Percentiles rank a stretch among this genome's conserved stretches.
Evolutionary conservation across 2,888 invertebrate genomes (phyloP).

Genomic region (Yponomeuta sedellus): DNA sequence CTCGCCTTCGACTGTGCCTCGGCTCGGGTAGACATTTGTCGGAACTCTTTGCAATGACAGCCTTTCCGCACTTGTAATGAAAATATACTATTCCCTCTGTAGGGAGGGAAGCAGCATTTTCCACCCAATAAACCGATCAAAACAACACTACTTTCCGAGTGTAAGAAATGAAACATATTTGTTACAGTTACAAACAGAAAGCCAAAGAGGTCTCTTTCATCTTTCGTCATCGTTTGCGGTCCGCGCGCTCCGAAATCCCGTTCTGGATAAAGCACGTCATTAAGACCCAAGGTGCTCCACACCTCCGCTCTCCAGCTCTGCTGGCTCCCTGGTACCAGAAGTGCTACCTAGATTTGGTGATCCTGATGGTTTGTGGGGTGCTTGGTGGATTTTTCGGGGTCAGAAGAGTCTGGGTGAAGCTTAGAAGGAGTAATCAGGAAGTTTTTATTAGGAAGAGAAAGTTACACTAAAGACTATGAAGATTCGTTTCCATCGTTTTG

Average conservation of each 20-base stretch:
- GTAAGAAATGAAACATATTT: too few species aligned
- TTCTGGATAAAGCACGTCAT: conserved; percentile 16
- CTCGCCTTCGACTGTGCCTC: too few species aligned
- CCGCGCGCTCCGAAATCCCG: conserved; percentile 15
- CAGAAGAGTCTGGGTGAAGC: not conserved
- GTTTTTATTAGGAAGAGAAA: not conserved
- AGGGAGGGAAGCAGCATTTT: not conserved
- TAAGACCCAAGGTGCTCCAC: conserved; percentile 28
- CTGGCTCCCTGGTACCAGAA: conserved; percentile 43
- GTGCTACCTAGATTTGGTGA: conserved; percentile 41
- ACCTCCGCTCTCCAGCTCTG: conserved; percentile 38
- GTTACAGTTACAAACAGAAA: not conserved
- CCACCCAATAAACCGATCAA: too few species aligned
- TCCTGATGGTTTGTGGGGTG: conserved; percentile 4
- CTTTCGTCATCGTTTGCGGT: conserved; percentile 15
- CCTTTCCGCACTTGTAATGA: too few species aligned
- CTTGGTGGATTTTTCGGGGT: not conserved
- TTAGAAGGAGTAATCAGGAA: not conserved
- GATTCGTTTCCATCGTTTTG: not conserved
- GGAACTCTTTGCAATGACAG: too few species aligned
- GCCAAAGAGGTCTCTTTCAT: not conserved
- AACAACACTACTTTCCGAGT: too few species aligned
- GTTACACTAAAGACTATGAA: not conserved
- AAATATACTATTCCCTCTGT: too few species aligned
- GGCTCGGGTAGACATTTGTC: too few species aligned